phyloP scores from a whole-genome alignment of 2,113 vertebrate genomes.

The Pteropus alecto region DNA sequence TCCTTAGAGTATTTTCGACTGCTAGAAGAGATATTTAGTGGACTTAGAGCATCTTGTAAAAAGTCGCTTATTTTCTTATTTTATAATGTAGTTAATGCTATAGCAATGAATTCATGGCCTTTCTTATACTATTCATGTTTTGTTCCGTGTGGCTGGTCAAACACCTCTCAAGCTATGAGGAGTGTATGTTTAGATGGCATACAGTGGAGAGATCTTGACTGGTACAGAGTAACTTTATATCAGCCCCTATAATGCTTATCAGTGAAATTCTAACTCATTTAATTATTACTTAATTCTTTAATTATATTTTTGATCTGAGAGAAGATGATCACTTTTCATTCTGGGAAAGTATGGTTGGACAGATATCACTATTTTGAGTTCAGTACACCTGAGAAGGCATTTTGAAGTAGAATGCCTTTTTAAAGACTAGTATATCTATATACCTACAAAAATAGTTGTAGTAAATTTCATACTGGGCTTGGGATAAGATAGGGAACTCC shows the following conservation, averaged over 20 bases:
- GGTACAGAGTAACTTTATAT: slow-evolving; percentile 33
- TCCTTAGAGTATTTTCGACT: not conserved
- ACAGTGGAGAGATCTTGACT: not conserved
- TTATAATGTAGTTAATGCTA: not conserved
- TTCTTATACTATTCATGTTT: not conserved
- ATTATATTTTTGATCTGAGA: slow-evolving; percentile 37
- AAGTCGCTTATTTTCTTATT: not conserved
- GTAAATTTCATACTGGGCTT: not conserved
- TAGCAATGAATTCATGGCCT: not conserved
- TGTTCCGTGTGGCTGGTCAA: not conserved
- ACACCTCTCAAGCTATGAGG: not conserved
- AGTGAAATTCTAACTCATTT: slow-evolving; percentile 38
- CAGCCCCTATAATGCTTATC: slow-evolving; percentile 4
- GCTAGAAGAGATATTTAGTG: not conserved
- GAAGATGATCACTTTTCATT: not conserved
- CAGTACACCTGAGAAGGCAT: not conserved
- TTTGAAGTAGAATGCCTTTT: not conserved
- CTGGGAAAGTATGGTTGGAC: not conserved
- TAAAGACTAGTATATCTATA: not conserved
- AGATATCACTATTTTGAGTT: not conserved
- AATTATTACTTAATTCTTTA: slow-evolving; percentile 40
- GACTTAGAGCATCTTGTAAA: not conserved
- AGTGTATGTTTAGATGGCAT: not conserved
- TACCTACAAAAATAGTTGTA: no score
- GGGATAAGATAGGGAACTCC: not conserved